These are phyloP conservation scores for Telmatherina bonti DNA, from an alignment of 2,797 vertebrate genomes.

Conservation along the genomic window DNA sequence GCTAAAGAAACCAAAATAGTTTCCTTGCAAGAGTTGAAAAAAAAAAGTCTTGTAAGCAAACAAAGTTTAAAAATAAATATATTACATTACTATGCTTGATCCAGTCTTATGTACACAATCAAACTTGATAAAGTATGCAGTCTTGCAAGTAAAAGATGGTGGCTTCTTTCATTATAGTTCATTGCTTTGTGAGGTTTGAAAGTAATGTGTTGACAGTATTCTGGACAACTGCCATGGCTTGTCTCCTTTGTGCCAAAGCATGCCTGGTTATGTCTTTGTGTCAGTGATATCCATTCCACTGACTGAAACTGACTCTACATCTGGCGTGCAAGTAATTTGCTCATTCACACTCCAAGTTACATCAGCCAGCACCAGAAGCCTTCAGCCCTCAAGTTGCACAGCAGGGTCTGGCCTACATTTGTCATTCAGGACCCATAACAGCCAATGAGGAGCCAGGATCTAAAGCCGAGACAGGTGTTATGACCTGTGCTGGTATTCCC, in stretches of 20 bases:
- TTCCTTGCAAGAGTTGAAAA: background rate
- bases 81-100: no score
- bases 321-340: conserved; percentile 32
- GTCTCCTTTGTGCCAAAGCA: background rate
- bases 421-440: conserved; percentile 27
- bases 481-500: conserved; percentile 1
- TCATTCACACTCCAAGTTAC: conserved; percentile 36
- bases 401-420: conserved; percentile 54
- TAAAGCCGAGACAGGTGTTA: conserved; percentile 30
- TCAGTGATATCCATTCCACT: conserved; percentile 21
- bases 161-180: background rate
- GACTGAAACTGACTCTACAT: conserved; percentile 34
- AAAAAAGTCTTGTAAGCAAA: background rate
- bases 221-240: conserved; percentile 39
- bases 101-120: no score
- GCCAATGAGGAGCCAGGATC: conserved; percentile 26
- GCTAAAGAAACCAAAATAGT: conserved; percentile 9
- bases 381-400: conserved; percentile 7
- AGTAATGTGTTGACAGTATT: conserved; percentile 18
- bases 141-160: conserved; percentile 23
- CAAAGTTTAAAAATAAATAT: no score
- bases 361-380: conserved; percentile 37
- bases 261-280: conserved; percentile 32
- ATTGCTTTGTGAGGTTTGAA: conserved; percentile 20
- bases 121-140: conserved; percentile 20